These are phyloP conservation scores for Thereva nobilitata DNA, from an alignment of 2,888 invertebrate species.

Conservation along the genomic window DNA sequence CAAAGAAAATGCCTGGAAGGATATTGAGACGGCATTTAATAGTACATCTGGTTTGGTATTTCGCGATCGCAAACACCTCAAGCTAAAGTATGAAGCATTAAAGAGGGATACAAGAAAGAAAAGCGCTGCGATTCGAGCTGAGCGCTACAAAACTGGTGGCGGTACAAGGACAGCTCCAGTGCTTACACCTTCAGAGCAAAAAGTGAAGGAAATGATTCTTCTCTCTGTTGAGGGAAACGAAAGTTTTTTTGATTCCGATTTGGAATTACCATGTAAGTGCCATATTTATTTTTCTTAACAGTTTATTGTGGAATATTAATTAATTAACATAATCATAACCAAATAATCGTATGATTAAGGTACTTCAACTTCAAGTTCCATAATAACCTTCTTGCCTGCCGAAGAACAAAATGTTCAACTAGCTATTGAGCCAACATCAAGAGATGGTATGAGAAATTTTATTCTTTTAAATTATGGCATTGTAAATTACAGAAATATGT, in stretches of 20 bases:
- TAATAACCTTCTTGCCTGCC: too few relatives aligned
- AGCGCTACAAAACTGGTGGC: not conserved
- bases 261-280: too few relatives aligned
- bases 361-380: too few relatives aligned
- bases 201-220: conserved; percentile 2
- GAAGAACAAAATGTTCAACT: too few relatives aligned
- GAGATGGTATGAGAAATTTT: too few relatives aligned
- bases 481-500: too few relatives aligned
- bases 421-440: too few relatives aligned
- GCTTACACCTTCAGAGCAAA: not conserved
- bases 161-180: not conserved
- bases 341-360: too few relatives aligned
- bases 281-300: too few relatives aligned
- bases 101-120: not conserved
- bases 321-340: too few relatives aligned
- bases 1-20: not conserved
- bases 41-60: not conserved
- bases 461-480: too few relatives aligned
- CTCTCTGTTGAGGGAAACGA: not conserved
- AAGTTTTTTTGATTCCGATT: not conserved
- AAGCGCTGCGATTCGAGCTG: not conserved
- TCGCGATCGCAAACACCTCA: not conserved
- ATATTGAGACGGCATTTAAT: conserved; percentile 1
- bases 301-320: too few relatives aligned
- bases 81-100: not conserved